A percentile compares a stretch with the other conserved stretches of the same genome.
These are phyloP conservation scores for Pteria penguin DNA, from an alignment of 2,888 invertebrate genomes.

Conservation along the genomic window DNA sequence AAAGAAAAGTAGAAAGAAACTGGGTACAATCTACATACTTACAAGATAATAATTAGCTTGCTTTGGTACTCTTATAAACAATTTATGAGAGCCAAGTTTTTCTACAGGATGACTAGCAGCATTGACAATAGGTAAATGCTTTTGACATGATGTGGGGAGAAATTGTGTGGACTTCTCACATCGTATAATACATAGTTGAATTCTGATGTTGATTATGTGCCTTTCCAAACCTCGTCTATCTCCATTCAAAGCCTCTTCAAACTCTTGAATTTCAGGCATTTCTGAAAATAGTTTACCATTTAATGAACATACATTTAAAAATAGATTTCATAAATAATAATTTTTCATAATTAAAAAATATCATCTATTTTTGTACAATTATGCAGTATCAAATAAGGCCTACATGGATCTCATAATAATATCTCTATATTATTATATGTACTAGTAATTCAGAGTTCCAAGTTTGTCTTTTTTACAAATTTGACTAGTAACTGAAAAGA, in stretches of 20 bases:
- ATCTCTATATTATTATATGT: too few species aligned
- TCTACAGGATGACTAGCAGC: slow-evolving; percentile 82
- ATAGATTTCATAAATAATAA: too few species aligned
- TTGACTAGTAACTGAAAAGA: too few species aligned
- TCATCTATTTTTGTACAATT: neutral
- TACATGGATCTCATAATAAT: too few species aligned
- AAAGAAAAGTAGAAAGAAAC: too few species aligned
- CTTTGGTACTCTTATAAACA: slow-evolving; percentile 78
- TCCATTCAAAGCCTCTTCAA: slow-evolving; percentile 88
- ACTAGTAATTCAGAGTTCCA: too few species aligned
- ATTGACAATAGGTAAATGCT: slow-evolving; percentile 90
- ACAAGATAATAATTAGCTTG: slow-evolving; percentile 90
- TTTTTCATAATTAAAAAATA: neutral
- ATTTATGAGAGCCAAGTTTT: slow-evolving; percentile 68
- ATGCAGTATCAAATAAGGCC: neutral
- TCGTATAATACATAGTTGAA: slow-evolving; percentile 94
- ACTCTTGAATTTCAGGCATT: slow-evolving; percentile 84
- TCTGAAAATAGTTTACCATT: too few species aligned
- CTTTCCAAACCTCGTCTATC: slow-evolving; percentile 86
- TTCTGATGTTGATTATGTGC: slow-evolving; percentile 88
- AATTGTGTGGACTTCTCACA: slow-evolving; percentile 97
- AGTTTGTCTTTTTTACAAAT: too few species aligned
- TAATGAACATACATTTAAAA: too few species aligned
- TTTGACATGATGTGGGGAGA: slow-evolving; percentile 92
- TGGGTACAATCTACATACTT: too few species aligned